Percentiles rank a stretch among this genome's conserved stretches.
phyloP scores from a whole-genome alignment of 2,888 invertebrate species.

The Caenorhabditis plicata region DNA sequence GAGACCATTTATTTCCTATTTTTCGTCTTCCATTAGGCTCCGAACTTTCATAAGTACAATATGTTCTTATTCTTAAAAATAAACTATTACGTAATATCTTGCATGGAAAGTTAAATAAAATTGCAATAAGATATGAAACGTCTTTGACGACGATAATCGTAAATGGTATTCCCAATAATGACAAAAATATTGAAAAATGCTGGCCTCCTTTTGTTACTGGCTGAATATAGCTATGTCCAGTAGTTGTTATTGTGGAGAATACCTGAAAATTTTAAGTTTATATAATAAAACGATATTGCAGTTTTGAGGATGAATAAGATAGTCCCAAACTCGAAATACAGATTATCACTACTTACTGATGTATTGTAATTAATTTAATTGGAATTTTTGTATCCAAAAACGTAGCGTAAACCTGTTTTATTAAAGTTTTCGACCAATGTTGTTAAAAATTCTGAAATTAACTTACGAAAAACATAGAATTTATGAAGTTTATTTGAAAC shows the following conservation, averaged over 20 bases:
- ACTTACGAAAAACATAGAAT: constrained; percentile 1
- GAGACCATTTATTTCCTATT: too few relatives aligned
- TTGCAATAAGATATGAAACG: constrained; percentile 2
- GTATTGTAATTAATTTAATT: too few relatives aligned
- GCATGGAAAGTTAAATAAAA: constrained; percentile 2
- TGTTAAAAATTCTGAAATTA: background rate
- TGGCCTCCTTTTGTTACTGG: constrained; percentile 4
- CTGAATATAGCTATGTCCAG: constrained; percentile 6
- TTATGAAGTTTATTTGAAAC: constrained; percentile 1
- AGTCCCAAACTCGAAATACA: too few relatives aligned
- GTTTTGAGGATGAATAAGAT: too few relatives aligned
- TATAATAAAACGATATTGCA: too few relatives aligned
- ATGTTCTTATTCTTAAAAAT: too few relatives aligned
- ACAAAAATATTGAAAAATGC: background rate
- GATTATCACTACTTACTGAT: too few relatives aligned
- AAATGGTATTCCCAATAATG: constrained; percentile 3
- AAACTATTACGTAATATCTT: constrained; percentile 5
- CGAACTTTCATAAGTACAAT: too few relatives aligned
- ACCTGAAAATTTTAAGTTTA: too few relatives aligned
- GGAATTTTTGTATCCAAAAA: too few relatives aligned
- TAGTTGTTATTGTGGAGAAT: constrained; percentile 4
- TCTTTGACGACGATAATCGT: constrained; percentile 6
- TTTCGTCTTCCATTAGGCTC: too few relatives aligned
- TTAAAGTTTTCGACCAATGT: background rate
- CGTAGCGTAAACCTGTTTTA: too few relatives aligned